Percentiles rank a stretch among this genome's conserved stretches.
phyloP scores from a whole-genome alignment of 1,140 invertebrate genomes.

The Steinernema khuongi region DNA sequence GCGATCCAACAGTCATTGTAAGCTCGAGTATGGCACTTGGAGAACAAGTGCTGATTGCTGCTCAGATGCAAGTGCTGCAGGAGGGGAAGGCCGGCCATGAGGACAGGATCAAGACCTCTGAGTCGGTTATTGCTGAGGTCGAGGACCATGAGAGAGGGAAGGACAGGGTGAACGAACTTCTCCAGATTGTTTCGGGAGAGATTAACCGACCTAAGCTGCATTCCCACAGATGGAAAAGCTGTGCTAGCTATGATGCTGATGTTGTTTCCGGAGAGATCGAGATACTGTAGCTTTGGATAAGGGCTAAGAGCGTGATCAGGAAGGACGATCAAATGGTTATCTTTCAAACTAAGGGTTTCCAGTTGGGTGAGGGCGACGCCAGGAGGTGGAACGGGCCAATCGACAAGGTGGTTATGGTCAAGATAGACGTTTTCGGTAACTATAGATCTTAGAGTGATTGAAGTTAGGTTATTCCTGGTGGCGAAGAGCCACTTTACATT shows the following conservation, averaged over 20 bases:
- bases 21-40: slow-evolving; percentile 21
- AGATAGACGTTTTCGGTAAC: slow-evolving; percentile 24
- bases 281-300: slow-evolving; percentile 29
- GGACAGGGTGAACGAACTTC: slow-evolving; percentile 25
- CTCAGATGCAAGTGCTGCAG: slow-evolving; percentile 31
- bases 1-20: slow-evolving; percentile 27
- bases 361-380: slow-evolving; percentile 26
- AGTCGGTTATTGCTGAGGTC: slow-evolving; percentile 27
- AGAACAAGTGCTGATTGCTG: slow-evolving; percentile 32
- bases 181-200: not conserved
- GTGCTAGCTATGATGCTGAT: not conserved
- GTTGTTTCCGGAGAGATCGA: slow-evolving; percentile 33
- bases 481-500: not conserved
- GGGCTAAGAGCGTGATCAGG: slow-evolving; percentile 27
- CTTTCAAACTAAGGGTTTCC: slow-evolving; percentile 23
- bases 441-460: not conserved
- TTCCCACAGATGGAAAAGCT: not conserved
- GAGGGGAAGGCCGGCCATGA: slow-evolving; percentile 31
- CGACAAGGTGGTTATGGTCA: slow-evolving; percentile 27
- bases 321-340: slow-evolving; percentile 27
- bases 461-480: slow-evolving; percentile 1
- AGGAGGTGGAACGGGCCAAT: slow-evolving; percentile 29
- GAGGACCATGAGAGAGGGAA: slow-evolving; percentile 36
- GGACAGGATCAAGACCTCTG: slow-evolving; percentile 27
- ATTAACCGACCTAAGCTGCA: not conserved